These are phyloP conservation scores for Tenthredo mesomela DNA, from an alignment of 2,888 invertebrate species.

Conservation along the genomic window DNA sequence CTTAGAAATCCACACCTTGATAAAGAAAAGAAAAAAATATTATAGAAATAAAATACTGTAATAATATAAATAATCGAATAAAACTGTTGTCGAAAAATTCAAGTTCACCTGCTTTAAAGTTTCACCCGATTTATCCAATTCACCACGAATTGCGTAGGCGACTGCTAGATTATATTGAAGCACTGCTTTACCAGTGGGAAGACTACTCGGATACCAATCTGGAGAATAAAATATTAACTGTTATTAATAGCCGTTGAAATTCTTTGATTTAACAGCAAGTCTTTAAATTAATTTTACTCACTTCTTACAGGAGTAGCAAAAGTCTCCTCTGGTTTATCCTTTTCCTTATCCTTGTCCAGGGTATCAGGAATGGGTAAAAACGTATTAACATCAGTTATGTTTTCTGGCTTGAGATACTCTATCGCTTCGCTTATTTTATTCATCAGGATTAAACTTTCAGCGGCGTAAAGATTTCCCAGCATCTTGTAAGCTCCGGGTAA, in stretches of 20 bases:
- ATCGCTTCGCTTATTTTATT: slow-evolving; percentile 92
- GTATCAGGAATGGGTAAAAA: slow-evolving; percentile 71
- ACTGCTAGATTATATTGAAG: slow-evolving; percentile 90
- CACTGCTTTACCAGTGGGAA: slow-evolving; percentile 85
- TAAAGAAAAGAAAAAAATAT: slow-evolving; percentile 2
- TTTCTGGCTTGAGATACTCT: slow-evolving; percentile 89
- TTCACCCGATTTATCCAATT: slow-evolving; percentile 84
- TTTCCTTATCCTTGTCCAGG: slow-evolving; percentile 72
- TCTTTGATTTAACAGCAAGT: background rate
- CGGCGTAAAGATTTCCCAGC: slow-evolving; percentile 93
- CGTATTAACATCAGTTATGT: slow-evolving; percentile 81
- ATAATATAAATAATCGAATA: background rate
- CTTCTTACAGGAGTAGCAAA: slow-evolving; percentile 67
- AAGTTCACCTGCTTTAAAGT: slow-evolving; percentile 76
- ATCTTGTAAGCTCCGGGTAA: slow-evolving; percentile 87
- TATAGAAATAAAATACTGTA: background rate
- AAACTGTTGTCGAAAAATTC: background rate
- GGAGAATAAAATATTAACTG: slow-evolving; percentile 58
- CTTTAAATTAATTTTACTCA: slow-evolving; percentile 56
- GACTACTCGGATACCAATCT: slow-evolving; percentile 84
- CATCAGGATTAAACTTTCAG: slow-evolving; percentile 91
- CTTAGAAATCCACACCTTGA: slow-evolving; percentile 80
- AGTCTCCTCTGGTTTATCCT: slow-evolving; percentile 77
- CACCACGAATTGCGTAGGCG: slow-evolving; percentile 87
- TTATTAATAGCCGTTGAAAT: background rate